phyloP scores from a whole-genome alignment of 1,140 invertebrate species.

The Odontomachus brunneus region DNA sequence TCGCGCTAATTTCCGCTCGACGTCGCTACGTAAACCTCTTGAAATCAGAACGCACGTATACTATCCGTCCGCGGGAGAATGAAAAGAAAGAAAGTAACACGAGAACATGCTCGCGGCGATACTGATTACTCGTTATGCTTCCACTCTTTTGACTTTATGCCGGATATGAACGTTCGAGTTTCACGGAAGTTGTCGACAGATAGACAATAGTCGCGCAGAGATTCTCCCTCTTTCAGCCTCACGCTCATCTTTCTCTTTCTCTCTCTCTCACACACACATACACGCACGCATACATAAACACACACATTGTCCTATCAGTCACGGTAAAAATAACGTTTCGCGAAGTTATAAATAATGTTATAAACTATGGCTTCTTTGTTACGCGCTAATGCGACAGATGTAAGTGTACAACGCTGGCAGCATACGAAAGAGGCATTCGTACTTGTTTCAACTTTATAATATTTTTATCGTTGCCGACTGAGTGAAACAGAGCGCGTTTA shows the following conservation, averaged over 20 bases:
- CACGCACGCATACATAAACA: too few species aligned
- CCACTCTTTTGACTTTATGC: conserved; percentile 71
- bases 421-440: conserved; percentile 5
- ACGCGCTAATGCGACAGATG: conserved; percentile 69
- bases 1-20: conserved; percentile 36
- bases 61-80: not conserved
- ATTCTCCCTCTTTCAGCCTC: conserved; percentile 47
- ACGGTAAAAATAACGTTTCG: conserved; percentile 71
- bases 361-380: conserved; percentile 70
- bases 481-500: too few species aligned
- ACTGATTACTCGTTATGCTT: conserved; percentile 74
- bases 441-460: not conserved
- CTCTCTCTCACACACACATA: too few species aligned
- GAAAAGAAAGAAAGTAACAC: conserved; percentile 18
- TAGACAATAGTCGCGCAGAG: conserved; percentile 71
- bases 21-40: conserved; percentile 46
- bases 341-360: conserved; percentile 75
- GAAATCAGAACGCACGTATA: not conserved
- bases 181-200: conserved; percentile 73
- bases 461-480: too few species aligned
- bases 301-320: conserved; percentile 55
- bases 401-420: conserved; percentile 56
- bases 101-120: conserved; percentile 52
- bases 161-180: conserved; percentile 76
- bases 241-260: conserved; percentile 35